Evolutionary conservation across 2,113 vertebrate genomes (phyloP), one percentile per base, ranked within the genome.

Genomic region (Phaethornis superciliosus): DNA sequence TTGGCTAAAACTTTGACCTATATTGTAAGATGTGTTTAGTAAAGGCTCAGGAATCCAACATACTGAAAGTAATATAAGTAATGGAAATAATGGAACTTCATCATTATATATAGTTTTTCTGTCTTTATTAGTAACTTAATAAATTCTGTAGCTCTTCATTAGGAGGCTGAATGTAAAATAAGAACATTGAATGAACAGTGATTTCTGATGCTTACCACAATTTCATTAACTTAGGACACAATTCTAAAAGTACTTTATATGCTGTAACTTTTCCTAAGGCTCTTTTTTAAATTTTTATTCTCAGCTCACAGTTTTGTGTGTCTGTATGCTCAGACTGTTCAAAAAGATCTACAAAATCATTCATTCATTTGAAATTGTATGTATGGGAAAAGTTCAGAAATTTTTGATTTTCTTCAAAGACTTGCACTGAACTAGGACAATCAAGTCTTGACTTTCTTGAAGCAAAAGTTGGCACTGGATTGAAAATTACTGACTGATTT

Each of bases 1-100:
- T 86, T 88, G 54, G 55, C 49, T 88, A 52, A 79, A 89, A 7
- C 49, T 64, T 95, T 94, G 86, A 90, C 90, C 78, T 91, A 65
- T 75, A 94, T 94, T 96, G 18, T 85, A 52, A 70, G 44, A 94
- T 75, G n/a, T 32, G 52, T 95, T 95, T 90, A 80, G 19, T 95
- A 95, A 93, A 93, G 46, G 8, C 33, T 91, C 62, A 55, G 82
- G 59, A 92, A 94, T 68, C 59, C n/a, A 90, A 84, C 33, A 85
- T 56, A 44, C 35, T 93, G 69, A 93, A 89, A 94, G 82, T 69
- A 85, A 59, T 58, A 6, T 71, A 80, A 81, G 52, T 76, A 55
- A 69, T 60, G 32, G 67, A 81, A 75, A 74, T 82, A 23, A 67
- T 9, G 32, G 9, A 60, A 58, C 30, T 93, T 93, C 60, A 51